Evolutionary conservation across 2,888 invertebrate species (phyloP), one percentile per base, ranked within the genome.

Genomic region (Thymelicus lineola): DNA sequence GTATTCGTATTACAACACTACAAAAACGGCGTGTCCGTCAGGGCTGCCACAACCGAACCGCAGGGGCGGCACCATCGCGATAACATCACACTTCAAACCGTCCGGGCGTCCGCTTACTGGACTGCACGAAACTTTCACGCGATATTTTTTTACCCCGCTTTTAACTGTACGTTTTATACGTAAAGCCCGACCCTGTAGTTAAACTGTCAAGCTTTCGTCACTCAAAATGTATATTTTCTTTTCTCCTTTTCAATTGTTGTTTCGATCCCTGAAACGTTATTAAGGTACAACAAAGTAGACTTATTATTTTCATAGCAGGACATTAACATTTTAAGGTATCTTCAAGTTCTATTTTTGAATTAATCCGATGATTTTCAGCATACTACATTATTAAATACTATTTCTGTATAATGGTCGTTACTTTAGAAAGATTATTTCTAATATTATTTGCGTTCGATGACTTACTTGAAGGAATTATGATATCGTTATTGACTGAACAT

Each of bases 171-270:
- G 53, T 53, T 53, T 53, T 53, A 17, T 50, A 20, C 20, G 53
- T 53, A 50, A 50, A 50, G 50, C 50, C 50, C 50, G 17, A 50
- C 20, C 53, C 17, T 20, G 53, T 53, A 20, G 20, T 20, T 20
- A 53, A 53, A 53, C 20, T 53, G 53, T 53, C 53, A 53, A 53
- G 53, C 53, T 53, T 53, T 53, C 53, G 53, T 53, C 17, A 53
- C 20, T 53, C 20, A 53, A 53, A 50, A 53, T 4, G 50, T 50
- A 50, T 7, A 50, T 50, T 50, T 50, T 50, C 7, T 50, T 50
- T 50, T 50, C 50, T 15, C 50, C 17, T 50, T 50, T 17, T 7
- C 50, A 50, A 17, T 17, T 14, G 50, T 17, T 50, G 4, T 50
- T 53, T 53, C 53, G 20, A 53, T 53, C 20, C 12, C 6, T 42